Percentiles rank a stretch among this genome's conserved stretches.
phyloP scores from a whole-genome alignment of 2,797 vertebrate species.

The Prunella strophiata region DNA sequence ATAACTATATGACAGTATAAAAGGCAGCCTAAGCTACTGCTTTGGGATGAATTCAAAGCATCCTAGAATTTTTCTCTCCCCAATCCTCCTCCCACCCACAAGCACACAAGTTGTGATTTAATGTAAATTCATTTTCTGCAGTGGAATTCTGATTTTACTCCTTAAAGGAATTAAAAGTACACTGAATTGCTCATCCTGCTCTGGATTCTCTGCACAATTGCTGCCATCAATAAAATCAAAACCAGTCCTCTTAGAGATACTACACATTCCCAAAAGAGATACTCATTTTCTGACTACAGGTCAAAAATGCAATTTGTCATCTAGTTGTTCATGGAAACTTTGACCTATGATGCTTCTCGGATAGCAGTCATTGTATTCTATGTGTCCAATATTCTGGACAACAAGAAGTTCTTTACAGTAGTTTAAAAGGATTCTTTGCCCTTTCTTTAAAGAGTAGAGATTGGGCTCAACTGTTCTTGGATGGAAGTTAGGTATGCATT shows the following conservation, averaged over 20 bases:
- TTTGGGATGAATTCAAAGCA: background rate
- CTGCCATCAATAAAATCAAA: conserved; percentile 20
- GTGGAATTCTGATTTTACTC: background rate
- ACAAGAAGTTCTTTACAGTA: background rate
- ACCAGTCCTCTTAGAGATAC: background rate
- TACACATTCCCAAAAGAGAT: background rate
- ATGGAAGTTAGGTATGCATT: background rate
- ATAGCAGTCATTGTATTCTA: background rate
- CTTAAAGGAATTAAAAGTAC: background rate
- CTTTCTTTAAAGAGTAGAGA: background rate
- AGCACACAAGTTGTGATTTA: background rate
- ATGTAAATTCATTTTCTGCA: background rate
- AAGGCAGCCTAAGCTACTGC: background rate
- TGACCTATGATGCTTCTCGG: background rate
- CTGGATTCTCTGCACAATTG: background rate
- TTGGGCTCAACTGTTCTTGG: background rate
- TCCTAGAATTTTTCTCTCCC: background rate
- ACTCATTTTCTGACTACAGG: background rate
- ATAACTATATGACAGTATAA: background rate
- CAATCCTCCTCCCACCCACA: background rate
- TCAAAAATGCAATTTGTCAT: background rate
- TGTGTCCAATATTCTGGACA: background rate
- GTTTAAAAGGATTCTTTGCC: background rate
- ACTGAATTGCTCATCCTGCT: background rate
- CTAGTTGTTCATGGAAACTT: background rate